These are phyloP conservation scores for Drosophila tropicalis DNA, from an alignment of 1,140 invertebrate species.

Conservation along the genomic window DNA sequence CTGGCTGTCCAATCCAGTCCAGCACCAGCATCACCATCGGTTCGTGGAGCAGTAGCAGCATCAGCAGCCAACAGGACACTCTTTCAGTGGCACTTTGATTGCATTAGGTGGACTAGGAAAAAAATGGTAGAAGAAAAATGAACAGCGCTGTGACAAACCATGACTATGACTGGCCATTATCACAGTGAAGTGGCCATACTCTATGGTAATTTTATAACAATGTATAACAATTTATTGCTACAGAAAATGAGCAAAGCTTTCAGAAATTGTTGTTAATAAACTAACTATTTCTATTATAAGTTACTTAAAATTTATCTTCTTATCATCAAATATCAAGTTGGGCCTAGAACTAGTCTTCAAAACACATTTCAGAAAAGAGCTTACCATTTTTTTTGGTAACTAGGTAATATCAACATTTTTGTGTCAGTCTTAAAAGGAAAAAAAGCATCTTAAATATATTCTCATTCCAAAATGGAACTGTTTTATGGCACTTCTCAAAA, in stretches of 20 bases:
- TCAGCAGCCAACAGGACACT: slow-evolving; percentile 24
- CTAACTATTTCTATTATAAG: too few species aligned
- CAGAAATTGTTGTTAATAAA: not conserved
- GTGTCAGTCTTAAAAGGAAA: too few species aligned
- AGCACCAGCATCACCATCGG: too few species aligned
- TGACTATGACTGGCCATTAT: slow-evolving; percentile 14
- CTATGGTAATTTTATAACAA: slow-evolving; percentile 15
- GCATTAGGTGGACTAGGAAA: slow-evolving; percentile 43
- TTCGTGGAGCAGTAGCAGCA: not conserved
- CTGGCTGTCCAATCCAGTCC: slow-evolving; percentile 8
- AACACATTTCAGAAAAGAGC: too few species aligned
- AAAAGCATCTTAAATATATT: too few species aligned
- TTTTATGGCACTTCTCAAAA: too few species aligned
- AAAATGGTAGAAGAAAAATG: slow-evolving; percentile 29
- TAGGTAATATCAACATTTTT: too few species aligned
- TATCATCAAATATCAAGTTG: too few species aligned
- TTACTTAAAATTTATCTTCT: too few species aligned
- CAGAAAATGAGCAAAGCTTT: not conserved
- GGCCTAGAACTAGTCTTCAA: too few species aligned
- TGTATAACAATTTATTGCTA: not conserved
- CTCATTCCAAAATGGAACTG: too few species aligned
- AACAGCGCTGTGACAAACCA: not conserved
- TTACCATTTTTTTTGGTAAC: too few species aligned
- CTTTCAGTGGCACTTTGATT: slow-evolving; percentile 50
- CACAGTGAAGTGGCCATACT: slow-evolving; percentile 20